Percentiles rank a stretch among this genome's conserved stretches.
Evolutionary conservation across 1,140 invertebrate genomes (phyloP).

Genomic region (Zaprionus vittiger): DNA sequence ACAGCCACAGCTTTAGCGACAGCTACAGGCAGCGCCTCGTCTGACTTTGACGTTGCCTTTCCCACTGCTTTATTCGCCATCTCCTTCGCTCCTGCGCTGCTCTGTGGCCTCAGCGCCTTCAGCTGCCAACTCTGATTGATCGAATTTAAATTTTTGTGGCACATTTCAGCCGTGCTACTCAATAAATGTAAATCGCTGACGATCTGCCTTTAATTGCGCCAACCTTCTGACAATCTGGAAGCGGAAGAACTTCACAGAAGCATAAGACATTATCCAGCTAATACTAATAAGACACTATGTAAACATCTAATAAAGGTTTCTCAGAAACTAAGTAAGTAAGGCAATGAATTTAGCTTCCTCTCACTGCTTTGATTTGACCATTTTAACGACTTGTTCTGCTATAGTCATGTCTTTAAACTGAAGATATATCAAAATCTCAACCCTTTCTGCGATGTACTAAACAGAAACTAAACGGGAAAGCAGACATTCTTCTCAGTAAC

Average conservation of each 20-base stretch:
- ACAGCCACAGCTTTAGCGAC: conserved; percentile 22
- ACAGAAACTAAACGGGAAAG: conserved; percentile 1
- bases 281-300: too few species aligned
- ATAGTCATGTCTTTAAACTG: not conserved
- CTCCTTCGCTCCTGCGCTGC: not conserved
- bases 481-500: conserved; percentile 12
- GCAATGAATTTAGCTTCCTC: too few species aligned
- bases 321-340: too few species aligned
- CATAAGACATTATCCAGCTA: too few species aligned
- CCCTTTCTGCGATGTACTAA: not conserved
- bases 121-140: conserved; percentile 66
- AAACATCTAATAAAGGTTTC: too few species aligned
- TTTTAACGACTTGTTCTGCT: not conserved
- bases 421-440: not conserved
- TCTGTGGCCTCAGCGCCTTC: conserved; percentile 10
- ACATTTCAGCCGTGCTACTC: conserved; percentile 62
- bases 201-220: conserved; percentile 58
- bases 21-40: conserved; percentile 36
- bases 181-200: conserved; percentile 54
- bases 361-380: too few species aligned
- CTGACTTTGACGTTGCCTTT: conserved; percentile 50
- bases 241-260: not conserved
- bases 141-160: conserved; percentile 80
- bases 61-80: not conserved
- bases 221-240: conserved; percentile 1